Percentiles rank a stretch among this genome's conserved stretches.
Conservation (phyloP, 2,113 vertebrate genomes). For the Thalassoma bifasciatum region DNA sequence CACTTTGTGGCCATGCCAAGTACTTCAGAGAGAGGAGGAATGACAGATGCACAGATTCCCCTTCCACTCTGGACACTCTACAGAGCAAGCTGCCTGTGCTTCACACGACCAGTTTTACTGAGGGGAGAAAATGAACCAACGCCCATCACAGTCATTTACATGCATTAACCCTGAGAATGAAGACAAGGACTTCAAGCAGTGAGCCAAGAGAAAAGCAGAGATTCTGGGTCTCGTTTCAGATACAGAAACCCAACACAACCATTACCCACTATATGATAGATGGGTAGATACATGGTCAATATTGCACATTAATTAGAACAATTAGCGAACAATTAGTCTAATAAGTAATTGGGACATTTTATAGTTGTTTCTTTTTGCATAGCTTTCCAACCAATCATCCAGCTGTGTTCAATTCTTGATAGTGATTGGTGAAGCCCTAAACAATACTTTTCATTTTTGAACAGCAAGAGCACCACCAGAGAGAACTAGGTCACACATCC, state of each 20-base stretch:
- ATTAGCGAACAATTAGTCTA: no score
- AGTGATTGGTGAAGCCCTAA: no score
- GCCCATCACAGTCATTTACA: neutral
- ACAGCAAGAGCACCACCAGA: no score
- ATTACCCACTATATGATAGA: no score
- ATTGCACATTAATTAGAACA: no score
- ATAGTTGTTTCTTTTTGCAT: no score
- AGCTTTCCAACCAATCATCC: no score
- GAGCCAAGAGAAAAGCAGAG: neutral
- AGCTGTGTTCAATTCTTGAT: no score
- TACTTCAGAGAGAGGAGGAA: slow-evolving; percentile 23
- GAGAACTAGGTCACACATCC: no score
- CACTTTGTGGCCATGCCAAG: slow-evolving; percentile 15
- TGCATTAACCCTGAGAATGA: neutral
- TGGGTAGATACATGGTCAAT: no score
- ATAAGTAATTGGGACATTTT: no score
- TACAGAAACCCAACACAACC: neutral
- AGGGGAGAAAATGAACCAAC: neutral
- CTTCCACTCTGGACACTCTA: neutral
- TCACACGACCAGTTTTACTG: neutral
- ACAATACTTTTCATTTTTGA: no score
- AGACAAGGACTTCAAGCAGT: neutral
- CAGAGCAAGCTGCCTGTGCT: neutral
- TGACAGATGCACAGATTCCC: slow-evolving; percentile 29
- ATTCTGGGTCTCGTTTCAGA: neutral